Percentiles rank a stretch among this genome's conserved stretches.
Evolutionary conservation across 2,888 invertebrate genomes (phyloP).

Genomic region (Nezara viridula): DNA sequence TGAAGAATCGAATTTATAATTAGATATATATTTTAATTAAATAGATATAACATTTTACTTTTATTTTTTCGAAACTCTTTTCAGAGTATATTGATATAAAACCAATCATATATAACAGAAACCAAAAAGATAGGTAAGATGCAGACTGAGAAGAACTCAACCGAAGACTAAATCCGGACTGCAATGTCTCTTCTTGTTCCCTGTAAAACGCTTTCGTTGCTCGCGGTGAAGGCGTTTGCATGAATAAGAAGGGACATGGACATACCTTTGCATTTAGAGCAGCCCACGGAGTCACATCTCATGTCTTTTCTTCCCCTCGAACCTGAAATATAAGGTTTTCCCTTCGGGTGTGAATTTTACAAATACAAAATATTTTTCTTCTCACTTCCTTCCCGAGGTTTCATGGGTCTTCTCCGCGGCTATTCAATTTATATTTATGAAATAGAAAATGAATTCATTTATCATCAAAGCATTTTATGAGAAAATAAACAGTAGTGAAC

Average conservation of each 20-base stretch:
- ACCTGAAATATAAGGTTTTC: not conserved
- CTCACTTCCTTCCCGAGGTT: not conserved
- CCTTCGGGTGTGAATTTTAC: not conserved
- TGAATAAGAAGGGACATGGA: slow-evolving; percentile 12
- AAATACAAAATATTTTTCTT: not conserved
- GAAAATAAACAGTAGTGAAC: no score
- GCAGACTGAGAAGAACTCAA: not conserved
- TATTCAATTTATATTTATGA: no score
- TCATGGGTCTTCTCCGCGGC: no score
- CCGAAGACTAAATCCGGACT: not conserved
- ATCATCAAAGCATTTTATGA: no score
- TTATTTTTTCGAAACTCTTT: no score
- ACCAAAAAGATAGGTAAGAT: not conserved
- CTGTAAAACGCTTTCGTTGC: slow-evolving; percentile 15
- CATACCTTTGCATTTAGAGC: slow-evolving; percentile 6
- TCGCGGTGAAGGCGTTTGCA: not conserved
- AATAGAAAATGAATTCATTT: no score
- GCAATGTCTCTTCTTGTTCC: not conserved
- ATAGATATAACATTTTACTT: no score
- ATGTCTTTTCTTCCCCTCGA: not conserved
- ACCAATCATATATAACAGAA: no score
- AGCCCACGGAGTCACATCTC: not conserved
- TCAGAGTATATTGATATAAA: no score
- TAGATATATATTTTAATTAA: no score
- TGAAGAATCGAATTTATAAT: no score